These are phyloP conservation scores for Acleris cristana DNA, from an alignment of 2,888 invertebrate species.

Conservation along the genomic window DNA sequence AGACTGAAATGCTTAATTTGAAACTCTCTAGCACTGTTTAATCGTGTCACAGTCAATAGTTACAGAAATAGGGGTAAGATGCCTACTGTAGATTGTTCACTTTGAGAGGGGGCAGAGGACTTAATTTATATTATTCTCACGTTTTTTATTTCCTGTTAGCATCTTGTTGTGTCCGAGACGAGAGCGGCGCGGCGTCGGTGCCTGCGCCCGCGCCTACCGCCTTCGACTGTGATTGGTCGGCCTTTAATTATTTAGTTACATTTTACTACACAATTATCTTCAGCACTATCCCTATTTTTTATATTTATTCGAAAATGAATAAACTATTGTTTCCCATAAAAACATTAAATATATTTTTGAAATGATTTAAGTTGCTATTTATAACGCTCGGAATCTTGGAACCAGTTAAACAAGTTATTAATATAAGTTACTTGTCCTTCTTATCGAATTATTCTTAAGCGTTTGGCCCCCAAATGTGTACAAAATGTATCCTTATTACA, in stretches of 20 bases:
- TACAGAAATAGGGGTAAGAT: no score
- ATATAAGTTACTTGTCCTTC: neutral
- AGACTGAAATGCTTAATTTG: no score
- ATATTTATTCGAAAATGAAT: neutral
- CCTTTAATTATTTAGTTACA: constrained; percentile 27
- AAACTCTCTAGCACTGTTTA: no score
- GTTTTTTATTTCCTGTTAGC: constrained; percentile 77
- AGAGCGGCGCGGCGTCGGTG: constrained; percentile 31
- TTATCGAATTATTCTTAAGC: no score
- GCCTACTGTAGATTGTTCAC: constrained; percentile 20
- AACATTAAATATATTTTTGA: no score
- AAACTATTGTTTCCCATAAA: neutral
- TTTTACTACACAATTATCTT: neutral
- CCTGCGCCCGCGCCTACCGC: constrained; percentile 15
- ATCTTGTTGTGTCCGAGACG: constrained; percentile 50
- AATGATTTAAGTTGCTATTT: no score
- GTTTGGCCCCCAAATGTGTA: no score
- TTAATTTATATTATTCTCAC: constrained; percentile 82
- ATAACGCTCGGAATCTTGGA: no score
- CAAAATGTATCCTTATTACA: no score
- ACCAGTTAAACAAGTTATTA: neutral
- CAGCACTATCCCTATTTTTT: no score
- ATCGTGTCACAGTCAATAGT: no score
- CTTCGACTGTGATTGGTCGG: constrained; percentile 28
- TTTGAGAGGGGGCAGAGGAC: constrained; percentile 43